These are phyloP conservation scores for Panagrolaimus sp. DNA, from an alignment of 1,140 invertebrate species.

Conservation along the genomic window DNA sequence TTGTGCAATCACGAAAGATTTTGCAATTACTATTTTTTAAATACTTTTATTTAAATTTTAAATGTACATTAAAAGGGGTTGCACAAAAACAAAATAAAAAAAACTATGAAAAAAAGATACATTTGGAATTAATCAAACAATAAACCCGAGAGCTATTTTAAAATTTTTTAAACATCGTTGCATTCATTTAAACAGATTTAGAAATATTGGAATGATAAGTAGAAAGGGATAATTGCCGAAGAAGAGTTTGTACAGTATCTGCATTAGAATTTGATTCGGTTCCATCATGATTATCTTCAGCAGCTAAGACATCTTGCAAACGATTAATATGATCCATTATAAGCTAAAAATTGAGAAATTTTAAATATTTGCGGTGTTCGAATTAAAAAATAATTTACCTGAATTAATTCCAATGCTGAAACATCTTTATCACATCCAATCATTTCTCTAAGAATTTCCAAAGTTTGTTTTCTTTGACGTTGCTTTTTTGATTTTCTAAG, in stretches of 20 bases:
- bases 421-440: neutral
- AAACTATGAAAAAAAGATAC: too few species aligned
- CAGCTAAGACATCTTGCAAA: neutral
- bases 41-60: too few species aligned
- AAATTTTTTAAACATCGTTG: too few species aligned
- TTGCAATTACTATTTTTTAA: too few species aligned
- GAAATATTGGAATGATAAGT: neutral
- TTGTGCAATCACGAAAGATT: too few species aligned
- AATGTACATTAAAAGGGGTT: too few species aligned
- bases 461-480: neutral
- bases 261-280: neutral
- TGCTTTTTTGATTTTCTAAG: constrained; percentile 9
- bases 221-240: neutral
- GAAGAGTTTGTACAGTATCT: neutral
- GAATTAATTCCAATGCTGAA: neutral
- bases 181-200: too few species aligned
- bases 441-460: constrained; percentile 6
- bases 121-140: too few species aligned
- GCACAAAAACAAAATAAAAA: too few species aligned
- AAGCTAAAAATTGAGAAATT: neutral
- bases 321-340: constrained; percentile 8
- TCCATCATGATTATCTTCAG: neutral
- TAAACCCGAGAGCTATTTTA: too few species aligned
- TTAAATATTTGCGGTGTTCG: neutral
- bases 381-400: neutral